Conservation (phyloP, 1,140 invertebrate species). For the Musca domestica region DNA sequence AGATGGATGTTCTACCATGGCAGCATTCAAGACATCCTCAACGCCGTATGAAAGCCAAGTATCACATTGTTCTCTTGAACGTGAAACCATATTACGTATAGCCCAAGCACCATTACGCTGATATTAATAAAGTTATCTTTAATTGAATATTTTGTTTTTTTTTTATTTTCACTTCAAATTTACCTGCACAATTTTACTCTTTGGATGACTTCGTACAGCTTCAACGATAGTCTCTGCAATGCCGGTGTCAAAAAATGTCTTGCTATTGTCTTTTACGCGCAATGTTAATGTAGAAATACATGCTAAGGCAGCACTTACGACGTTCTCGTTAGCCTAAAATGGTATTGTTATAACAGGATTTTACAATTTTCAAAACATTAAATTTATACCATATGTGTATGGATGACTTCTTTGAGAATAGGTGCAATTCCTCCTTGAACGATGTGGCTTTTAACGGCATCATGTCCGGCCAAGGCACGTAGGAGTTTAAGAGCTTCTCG, state of each 20-base stretch:
- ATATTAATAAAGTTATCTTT: not conserved
- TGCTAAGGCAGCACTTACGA: constrained; percentile 62
- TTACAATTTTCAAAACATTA: not conserved
- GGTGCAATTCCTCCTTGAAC: constrained; percentile 71
- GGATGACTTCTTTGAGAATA: constrained; percentile 67
- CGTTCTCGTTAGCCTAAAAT: constrained; percentile 58
- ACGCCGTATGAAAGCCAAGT: constrained; percentile 71
- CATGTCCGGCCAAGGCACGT: constrained; percentile 75
- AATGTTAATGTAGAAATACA: constrained; percentile 74
- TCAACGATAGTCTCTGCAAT: constrained; percentile 70
- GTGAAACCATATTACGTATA: constrained; percentile 80
- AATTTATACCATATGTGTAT: constrained; percentile 62
- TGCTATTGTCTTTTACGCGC: constrained; percentile 68
- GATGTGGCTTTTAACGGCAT: constrained; percentile 76
- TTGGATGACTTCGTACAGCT: constrained; percentile 70
- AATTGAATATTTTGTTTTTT: constrained; percentile 26
- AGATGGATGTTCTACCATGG: constrained; percentile 60
- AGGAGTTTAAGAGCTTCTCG: constrained; percentile 62
- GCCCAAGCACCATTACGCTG: constrained; percentile 80
- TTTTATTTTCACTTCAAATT: constrained; percentile 25
- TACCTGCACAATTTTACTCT: constrained; percentile 67
- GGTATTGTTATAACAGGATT: constrained; percentile 20
- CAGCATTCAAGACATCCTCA: constrained; percentile 68
- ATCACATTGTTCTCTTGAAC: constrained; percentile 67
- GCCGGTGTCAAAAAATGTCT: constrained; percentile 67